Evolutionary conservation across 2,888 invertebrate species (phyloP).

Genomic region (Gortyna flavago): DNA sequence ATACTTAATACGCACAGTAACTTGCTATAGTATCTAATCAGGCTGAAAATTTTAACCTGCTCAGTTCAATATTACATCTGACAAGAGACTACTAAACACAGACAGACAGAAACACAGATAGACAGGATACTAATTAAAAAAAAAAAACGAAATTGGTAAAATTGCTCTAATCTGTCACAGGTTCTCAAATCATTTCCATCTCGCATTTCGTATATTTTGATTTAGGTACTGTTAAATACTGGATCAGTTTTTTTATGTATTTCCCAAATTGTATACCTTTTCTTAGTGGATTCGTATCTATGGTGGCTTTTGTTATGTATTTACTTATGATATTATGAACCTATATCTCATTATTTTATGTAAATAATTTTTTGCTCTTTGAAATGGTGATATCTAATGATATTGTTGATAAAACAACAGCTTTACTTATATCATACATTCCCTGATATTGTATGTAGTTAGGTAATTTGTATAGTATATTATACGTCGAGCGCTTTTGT

Average conservation of each 20-base stretch:
- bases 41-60: conserved; percentile 1
- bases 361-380: neutral
- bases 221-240: neutral
- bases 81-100: no score
- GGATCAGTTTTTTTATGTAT: neutral
- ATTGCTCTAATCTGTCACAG: neutral
- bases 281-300: neutral
- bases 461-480: conserved; percentile 76
- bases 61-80: neutral
- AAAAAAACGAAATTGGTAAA: neutral
- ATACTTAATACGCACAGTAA: conserved; percentile 43
- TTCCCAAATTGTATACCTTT: neutral
- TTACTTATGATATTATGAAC: no score
- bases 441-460: conserved; percentile 69
- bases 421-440: conserved; percentile 38
- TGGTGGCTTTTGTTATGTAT: neutral
- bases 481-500: conserved; percentile 71
- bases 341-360: conserved; percentile 16
- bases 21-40: conserved; percentile 27
- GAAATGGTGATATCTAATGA: conserved; percentile 16
- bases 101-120: no score
- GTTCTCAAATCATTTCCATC: neutral
- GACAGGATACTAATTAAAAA: neutral
- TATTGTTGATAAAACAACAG: conserved; percentile 14
- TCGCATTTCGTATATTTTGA: neutral